These are phyloP conservation scores for Cichlasoma orientale DNA, from an alignment of 2,797 vertebrate genomes.

Conservation along the genomic window DNA sequence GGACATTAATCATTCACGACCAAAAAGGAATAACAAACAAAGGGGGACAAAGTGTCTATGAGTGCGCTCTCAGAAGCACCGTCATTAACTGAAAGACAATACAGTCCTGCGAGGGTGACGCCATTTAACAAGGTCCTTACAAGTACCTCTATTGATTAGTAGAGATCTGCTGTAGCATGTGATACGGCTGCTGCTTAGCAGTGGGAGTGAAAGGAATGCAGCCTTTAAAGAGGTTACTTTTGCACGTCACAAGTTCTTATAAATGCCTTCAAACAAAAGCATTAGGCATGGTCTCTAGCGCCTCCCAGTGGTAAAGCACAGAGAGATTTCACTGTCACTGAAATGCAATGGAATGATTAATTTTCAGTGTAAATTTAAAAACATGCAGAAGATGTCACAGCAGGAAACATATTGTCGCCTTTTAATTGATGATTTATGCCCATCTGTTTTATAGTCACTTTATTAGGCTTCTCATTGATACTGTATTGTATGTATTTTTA, in stretches of 20 bases:
- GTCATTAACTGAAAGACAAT: conserved; percentile 81
- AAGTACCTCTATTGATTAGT: conserved; percentile 61
- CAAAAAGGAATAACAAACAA: conserved; percentile 80
- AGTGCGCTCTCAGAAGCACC: conserved; percentile 71
- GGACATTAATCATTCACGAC: conserved; percentile 82
- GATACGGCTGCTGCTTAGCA: conserved; percentile 32
- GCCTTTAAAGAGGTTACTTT: conserved; percentile 21
- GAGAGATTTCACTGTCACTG: neutral
- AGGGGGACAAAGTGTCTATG: conserved; percentile 82
- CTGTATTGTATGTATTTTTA: neutral
- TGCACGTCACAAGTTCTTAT: neutral
- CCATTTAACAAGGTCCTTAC: conserved; percentile 59
- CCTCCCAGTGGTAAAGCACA: conserved; percentile 78
- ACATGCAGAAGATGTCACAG: neutral
- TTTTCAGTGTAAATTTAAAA: neutral
- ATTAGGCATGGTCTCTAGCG: conserved; percentile 73
- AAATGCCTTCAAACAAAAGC: conserved; percentile 1
- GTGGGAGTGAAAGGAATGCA: conserved; percentile 16
- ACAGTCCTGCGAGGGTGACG: conserved; percentile 58
- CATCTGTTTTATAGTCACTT: neutral
- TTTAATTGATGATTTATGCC: neutral
- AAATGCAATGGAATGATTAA: neutral
- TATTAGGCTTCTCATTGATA: neutral
- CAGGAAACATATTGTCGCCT: neutral
- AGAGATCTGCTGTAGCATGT: conserved; percentile 33